A percentile compares a stretch with the other conserved stretches of the same genome.
phyloP scores from a whole-genome alignment of 2,113 vertebrate genomes.

The Dendropsophus ebraccatus region DNA sequence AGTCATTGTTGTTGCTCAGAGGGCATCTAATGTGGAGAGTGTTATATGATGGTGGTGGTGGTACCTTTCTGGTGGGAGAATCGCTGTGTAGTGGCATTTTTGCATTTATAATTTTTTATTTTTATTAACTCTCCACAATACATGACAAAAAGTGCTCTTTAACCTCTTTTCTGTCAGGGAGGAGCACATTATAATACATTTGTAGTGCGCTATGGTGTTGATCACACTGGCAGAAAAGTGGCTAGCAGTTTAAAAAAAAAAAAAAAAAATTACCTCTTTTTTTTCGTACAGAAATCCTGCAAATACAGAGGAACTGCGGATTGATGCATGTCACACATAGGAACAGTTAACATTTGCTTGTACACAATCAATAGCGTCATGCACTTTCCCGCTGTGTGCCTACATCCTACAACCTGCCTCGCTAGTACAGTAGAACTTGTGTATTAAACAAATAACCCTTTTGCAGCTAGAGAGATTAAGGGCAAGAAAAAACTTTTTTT shows the following conservation, averaged over 20 bases:
- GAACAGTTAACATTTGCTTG: conserved; percentile 26
- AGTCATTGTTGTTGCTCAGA: background rate
- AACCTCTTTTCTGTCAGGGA: conserved; percentile 9
- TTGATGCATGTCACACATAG: background rate
- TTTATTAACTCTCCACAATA: background rate
- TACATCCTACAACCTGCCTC: background rate
- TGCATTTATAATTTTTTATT: background rate
- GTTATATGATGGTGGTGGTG: background rate
- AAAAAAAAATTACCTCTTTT: conserved; percentile 7
- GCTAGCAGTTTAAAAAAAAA: conserved; percentile 10
- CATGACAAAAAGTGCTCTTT: conserved; percentile 42
- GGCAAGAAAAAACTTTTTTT: background rate
- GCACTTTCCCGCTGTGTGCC: conserved; percentile 30
- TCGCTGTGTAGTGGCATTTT: conserved; percentile 26
- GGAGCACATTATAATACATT: conserved; percentile 7
- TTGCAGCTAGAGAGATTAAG: conserved; percentile 31
- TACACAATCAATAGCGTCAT: conserved; percentile 30
- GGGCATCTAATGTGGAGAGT: background rate
- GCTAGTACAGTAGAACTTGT: conserved; percentile 55
- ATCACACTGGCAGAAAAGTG: conserved; percentile 23
- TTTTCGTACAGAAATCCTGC: conserved; percentile 45
- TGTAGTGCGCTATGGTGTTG: background rate
- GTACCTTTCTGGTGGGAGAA: conserved; percentile 12
- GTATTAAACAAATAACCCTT: conserved; percentile 45
- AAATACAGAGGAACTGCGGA: conserved; percentile 28